Percentiles rank a stretch among this genome's conserved stretches.
phyloP scores from a whole-genome alignment of 2,113 vertebrate species.

The Ahaetulla prasina region DNA sequence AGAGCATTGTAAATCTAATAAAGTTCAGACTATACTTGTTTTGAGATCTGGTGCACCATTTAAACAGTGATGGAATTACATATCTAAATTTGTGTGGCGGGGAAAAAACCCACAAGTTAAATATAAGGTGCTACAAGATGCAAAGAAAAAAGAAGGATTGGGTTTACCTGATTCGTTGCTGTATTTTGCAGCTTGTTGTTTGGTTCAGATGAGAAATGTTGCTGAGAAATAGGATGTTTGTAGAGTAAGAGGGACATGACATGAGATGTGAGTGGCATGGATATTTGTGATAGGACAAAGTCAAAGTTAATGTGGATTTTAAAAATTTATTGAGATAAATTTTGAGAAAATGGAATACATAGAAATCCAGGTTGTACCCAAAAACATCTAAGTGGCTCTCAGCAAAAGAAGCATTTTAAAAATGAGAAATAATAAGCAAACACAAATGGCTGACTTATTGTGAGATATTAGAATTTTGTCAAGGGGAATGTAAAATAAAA shows the following conservation, averaged over 20 bases:
- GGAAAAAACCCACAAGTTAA: not conserved
- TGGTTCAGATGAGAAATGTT: not conserved
- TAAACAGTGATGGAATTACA: not conserved
- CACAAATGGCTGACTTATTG: not conserved
- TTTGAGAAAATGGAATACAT: not conserved
- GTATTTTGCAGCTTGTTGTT: not conserved
- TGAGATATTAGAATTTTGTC: too few species aligned
- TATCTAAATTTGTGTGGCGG: not conserved
- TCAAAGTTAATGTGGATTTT: not conserved
- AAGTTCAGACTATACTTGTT: too few species aligned
- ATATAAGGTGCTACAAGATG: not conserved
- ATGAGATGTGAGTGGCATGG: not conserved
- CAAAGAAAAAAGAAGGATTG: not conserved
- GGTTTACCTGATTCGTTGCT: not conserved
- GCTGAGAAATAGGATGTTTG: not conserved
- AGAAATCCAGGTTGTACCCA: not conserved
- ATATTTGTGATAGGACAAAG: not conserved
- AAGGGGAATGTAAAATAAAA: too few species aligned
- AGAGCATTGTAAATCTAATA: not conserved
- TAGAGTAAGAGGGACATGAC: not conserved
- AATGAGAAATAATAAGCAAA: not conserved
- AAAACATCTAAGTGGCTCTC: not conserved
- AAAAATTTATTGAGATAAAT: too few species aligned
- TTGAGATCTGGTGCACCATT: not conserved
- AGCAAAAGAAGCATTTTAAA: not conserved